Conservation (phyloP, 2,888 invertebrate genomes). For the Deroplatys truncata region DNA sequence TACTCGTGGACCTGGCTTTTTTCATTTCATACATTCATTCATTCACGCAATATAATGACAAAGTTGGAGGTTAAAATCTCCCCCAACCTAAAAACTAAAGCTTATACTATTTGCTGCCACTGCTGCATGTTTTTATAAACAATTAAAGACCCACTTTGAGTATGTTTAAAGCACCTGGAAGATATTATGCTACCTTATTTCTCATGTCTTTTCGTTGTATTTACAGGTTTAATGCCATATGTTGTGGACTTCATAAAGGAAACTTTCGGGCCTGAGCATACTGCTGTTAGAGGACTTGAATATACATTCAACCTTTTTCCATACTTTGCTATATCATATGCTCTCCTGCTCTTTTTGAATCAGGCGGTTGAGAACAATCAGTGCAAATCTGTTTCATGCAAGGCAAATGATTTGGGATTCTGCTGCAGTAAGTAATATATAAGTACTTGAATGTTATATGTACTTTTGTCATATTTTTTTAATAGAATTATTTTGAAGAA, state of each 20-base stretch:
- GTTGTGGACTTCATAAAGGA: constrained; percentile 27
- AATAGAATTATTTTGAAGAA: too few species aligned
- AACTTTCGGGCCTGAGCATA: constrained; percentile 8
- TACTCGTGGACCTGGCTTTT: too few species aligned
- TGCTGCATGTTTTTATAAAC: too few species aligned
- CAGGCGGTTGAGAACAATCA: constrained; percentile 26
- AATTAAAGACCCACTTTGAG: too few species aligned
- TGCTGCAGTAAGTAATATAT: background rate
- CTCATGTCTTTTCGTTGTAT: background rate
- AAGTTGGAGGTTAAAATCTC: too few species aligned
- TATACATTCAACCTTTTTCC: constrained; percentile 28
- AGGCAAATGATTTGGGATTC: background rate
- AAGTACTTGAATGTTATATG: background rate
- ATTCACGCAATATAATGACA: too few species aligned
- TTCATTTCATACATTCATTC: too few species aligned
- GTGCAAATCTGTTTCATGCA: constrained; percentile 18
- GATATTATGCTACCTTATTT: too few species aligned
- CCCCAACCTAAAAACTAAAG: too few species aligned
- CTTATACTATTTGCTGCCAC: too few species aligned
- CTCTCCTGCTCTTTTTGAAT: constrained; percentile 24
- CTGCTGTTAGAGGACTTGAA: constrained; percentile 13
- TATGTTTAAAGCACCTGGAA: too few species aligned
- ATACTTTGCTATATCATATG: constrained; percentile 25
- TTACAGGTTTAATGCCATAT: constrained; percentile 27
- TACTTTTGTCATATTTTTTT: too few species aligned